Evolutionary conservation across 37 sponge, comb jelly and placozoan genomes (phyloP).

Genomic region (Mnemiopsis leidyi): DNA sequence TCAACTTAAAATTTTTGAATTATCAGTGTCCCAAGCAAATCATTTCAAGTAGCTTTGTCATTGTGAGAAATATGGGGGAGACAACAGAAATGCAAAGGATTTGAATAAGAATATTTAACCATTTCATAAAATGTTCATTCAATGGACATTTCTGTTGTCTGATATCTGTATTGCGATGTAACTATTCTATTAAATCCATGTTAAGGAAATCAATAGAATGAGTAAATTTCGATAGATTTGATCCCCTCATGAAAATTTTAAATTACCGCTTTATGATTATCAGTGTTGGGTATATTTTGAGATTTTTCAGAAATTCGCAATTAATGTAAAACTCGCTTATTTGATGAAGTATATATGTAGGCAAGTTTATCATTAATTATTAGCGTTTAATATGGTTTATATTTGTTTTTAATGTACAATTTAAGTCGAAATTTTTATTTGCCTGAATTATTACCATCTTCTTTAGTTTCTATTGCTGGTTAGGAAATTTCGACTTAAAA

Average conservation of each 20-base stretch:
- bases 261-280: background rate
- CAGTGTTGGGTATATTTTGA: slow-evolving; percentile 55
- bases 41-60: background rate
- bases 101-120: too few species aligned
- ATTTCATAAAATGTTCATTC: too few species aligned
- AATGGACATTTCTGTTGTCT: background rate
- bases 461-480: too few species aligned
- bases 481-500: background rate
- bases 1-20: too few species aligned
- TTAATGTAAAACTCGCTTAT: slow-evolving; percentile 25
- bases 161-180: background rate
- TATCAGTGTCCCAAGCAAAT: background rate
- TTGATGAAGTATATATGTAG: slow-evolving; percentile 19
- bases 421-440: slow-evolving; percentile 11
- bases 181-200: background rate
- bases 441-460: background rate
- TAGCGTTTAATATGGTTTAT: slow-evolving; percentile 61
- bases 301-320: slow-evolving; percentile 60
- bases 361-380: slow-evolving; percentile 63
- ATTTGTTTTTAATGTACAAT: slow-evolving; percentile 61
- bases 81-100: background rate
- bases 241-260: background rate
- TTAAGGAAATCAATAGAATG: background rate
- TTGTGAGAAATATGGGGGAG: background rate
- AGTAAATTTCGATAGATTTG: background rate